These are phyloP conservation scores for Halcyon chelicuti DNA, from an alignment of 2,797 vertebrate genomes.

Conservation along the genomic window DNA sequence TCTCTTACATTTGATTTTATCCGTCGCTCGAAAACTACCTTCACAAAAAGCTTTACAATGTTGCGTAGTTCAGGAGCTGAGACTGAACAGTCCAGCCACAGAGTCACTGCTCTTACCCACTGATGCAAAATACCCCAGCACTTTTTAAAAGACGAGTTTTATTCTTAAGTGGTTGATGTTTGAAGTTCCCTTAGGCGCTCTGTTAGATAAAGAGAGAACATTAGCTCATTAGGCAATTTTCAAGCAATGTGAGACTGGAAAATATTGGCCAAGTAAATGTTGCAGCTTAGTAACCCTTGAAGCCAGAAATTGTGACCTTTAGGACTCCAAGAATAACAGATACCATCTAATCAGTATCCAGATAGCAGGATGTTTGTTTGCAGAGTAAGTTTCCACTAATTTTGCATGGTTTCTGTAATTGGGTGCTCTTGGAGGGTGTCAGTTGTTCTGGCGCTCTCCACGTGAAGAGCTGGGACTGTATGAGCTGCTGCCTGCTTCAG, in stretches of 20 bases:
- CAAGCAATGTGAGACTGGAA: constrained; percentile 68
- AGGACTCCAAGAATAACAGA: constrained; percentile 70
- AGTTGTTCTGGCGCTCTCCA: neutral
- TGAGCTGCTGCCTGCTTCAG: neutral
- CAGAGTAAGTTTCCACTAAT: constrained; percentile 67
- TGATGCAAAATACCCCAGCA: neutral
- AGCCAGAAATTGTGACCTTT: constrained; percentile 73
- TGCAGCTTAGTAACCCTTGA: constrained; percentile 70
- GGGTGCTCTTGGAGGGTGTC: constrained; percentile 16
- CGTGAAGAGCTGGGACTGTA: neutral
- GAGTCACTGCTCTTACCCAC: neutral
- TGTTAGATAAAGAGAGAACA: constrained; percentile 65
- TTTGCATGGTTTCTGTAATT: constrained; percentile 61
- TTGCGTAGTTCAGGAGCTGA: neutral
- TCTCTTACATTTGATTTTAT: neutral
- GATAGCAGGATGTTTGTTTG: constrained; percentile 72
- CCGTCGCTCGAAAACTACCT: neutral
- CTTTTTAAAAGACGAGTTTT: neutral
- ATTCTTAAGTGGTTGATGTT: constrained; percentile 47
- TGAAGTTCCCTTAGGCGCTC: constrained; percentile 58
- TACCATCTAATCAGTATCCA: constrained; percentile 76
- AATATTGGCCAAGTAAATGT: constrained; percentile 70
- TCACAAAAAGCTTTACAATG: neutral
- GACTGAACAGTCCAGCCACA: neutral
- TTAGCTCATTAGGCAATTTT: constrained; percentile 66